Conservation (phyloP, 2,888 invertebrate species). For the Uropetala carovei region DNA sequence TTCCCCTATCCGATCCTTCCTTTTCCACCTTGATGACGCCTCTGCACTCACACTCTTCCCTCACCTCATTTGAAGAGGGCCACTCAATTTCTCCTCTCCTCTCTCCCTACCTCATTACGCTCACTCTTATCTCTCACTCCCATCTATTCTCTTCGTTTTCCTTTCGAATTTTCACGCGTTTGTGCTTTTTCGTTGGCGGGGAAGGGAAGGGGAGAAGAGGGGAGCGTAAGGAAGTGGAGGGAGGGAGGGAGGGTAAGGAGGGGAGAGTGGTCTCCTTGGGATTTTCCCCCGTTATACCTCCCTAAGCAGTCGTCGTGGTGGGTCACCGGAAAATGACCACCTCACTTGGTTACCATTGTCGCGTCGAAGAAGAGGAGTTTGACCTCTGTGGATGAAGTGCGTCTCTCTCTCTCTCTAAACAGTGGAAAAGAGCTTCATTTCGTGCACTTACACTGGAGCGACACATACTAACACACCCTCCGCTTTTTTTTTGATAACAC, state of each 20-base stretch:
- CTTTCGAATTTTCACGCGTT: not conserved
- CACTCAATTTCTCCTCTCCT: not conserved
- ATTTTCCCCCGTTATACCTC: not conserved
- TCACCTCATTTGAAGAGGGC: not conserved
- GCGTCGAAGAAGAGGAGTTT: constrained; percentile 36
- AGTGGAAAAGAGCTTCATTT: not conserved
- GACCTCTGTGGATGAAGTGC: constrained; percentile 3
- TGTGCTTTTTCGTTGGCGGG: not conserved
- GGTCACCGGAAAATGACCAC: constrained; percentile 24
- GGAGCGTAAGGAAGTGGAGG: not conserved
- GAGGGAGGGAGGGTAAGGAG: not conserved
- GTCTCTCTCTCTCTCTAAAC: not conserved
- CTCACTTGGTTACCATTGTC: not conserved
- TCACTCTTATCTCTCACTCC: not conserved
- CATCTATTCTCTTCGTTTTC: not conserved
- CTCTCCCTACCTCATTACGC: not conserved
- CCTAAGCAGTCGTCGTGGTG: constrained; percentile 17
- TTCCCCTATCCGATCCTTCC: not conserved
- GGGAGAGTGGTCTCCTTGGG: not conserved
- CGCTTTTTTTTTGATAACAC: no score
- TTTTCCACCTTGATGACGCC: not conserved
- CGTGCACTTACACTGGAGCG: no score
- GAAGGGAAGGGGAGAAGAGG: not conserved
- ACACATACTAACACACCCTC: no score
- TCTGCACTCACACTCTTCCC: not conserved